Evolutionary conservation across 2,797 vertebrate species (phyloP), one percentile per base, ranked within the genome.

Genomic region (Melanotaenia parkinsoni): DNA sequence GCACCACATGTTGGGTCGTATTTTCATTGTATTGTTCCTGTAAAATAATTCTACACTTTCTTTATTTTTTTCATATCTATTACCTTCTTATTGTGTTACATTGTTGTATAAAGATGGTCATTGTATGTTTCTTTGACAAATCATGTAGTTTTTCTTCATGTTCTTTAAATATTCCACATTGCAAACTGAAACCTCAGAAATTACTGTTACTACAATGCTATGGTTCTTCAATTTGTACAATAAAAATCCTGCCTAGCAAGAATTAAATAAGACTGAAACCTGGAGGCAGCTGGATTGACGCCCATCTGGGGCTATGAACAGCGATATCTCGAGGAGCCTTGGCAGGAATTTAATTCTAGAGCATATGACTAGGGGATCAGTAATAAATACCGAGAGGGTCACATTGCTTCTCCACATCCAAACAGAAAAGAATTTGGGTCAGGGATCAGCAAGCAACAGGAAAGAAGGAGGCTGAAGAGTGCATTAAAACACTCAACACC

Each of bases 331-430:
- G 0, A 26, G 60, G 20, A 40, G 58, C 32, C 51, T 84, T 88
- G 86, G 77, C 81, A 69, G 51, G 32, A 24, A 11, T 65, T 70
- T 74, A n/a, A 74, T 59, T 70, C 59, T 37, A 63, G 33, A 61
- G 30, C 89, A 84, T 86, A 86, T 86, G 91, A 89, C 87, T 68
- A 4, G 61, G n/a, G 61, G 72, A 74, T 77, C 68, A 77, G 76
- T 67, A 77, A 82, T 85, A 83, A 83, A 91, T 91, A 73, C 89
- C 81, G 13, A n/a, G 63, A n/a, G 72, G 69, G 83, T 89, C 83
- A 83, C 74, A 20, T 95, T 90, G 87, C 90, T 93, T 83, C 90
- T 92, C 83, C 84, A 89, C 60, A 45, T 82, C 87, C 76, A 83
- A 86, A 76, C 24, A 67, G 50, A 63, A 69, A 69, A 76, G 79